phyloP scores from a whole-genome alignment of 2,113 vertebrate genomes.

The Platichthys flesus region DNA sequence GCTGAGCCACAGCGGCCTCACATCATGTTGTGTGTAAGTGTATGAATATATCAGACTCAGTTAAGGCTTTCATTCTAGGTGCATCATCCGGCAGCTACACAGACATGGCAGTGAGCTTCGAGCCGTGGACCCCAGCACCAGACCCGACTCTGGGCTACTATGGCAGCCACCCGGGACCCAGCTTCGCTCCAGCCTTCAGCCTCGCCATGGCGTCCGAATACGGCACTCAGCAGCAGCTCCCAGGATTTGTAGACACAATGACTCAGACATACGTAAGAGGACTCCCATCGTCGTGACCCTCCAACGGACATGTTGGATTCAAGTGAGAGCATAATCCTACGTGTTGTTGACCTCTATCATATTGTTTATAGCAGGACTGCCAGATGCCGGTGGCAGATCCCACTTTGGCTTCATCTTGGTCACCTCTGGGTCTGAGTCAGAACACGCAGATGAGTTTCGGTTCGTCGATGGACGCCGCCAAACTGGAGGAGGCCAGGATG shows the following conservation, averaged over 20 bases:
- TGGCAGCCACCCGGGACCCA: conserved; percentile 26
- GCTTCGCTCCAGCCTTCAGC: conserved; percentile 46
- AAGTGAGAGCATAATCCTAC: too few relatives aligned
- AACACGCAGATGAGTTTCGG: conserved; percentile 56
- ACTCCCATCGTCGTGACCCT: background rate
- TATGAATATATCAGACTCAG: background rate
- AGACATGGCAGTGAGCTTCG: conserved; percentile 78
- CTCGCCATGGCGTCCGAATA: conserved; percentile 57
- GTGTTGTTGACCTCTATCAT: background rate
- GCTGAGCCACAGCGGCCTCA: background rate
- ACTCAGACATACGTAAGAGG: conserved; percentile 63
- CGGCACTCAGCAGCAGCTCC: conserved; percentile 47
- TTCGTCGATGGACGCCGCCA: conserved; percentile 67
- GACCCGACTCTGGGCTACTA: conserved; percentile 59
- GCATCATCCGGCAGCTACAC: conserved; percentile 71
- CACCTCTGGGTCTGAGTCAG: conserved; percentile 43
- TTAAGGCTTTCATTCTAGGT: conserved; percentile 48
- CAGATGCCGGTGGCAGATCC: conserved; percentile 37
- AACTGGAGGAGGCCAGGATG: conserved; percentile 82
- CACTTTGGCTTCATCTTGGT: conserved; percentile 57
- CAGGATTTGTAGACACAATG: conserved; percentile 46
- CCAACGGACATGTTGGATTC: background rate
- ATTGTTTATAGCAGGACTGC: conserved; percentile 45
- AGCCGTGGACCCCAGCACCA: conserved; percentile 59
- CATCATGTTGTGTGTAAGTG: background rate